These are phyloP conservation scores for Uropsilus gracilis DNA, from an alignment of 2,113 vertebrate species.

Conservation along the genomic window DNA sequence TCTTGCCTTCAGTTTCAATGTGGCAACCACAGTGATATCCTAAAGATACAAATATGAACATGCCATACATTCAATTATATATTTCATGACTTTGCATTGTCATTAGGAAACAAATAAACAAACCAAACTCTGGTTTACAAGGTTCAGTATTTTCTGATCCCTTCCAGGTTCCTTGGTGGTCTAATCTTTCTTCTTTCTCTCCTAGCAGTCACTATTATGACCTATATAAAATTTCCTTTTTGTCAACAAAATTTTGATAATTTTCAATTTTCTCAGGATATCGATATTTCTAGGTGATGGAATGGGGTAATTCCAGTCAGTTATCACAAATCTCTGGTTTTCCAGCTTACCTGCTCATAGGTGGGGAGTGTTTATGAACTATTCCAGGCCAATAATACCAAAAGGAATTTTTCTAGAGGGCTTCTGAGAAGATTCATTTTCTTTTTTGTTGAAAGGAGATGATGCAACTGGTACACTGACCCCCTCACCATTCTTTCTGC, in stretches of 20 bases:
- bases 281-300: not conserved
- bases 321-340: not conserved
- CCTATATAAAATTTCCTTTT: not conserved
- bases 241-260: not conserved
- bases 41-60: not conserved
- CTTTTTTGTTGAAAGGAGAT: not conserved
- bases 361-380: not conserved
- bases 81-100: not conserved
- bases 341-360: not conserved
- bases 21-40: not conserved
- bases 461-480: not conserved
- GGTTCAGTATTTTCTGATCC: not conserved
- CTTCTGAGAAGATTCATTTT: not conserved
- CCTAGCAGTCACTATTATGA: not conserved
- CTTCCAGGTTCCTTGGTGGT: not conserved
- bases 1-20: not conserved
- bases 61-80: not conserved
- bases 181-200: not conserved
- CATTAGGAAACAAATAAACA: not conserved
- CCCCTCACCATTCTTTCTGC: not conserved
- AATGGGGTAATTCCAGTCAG: not conserved
- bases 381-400: not conserved
- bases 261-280: not conserved
- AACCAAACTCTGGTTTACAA: not conserved
- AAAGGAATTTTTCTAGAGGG: not conserved